These are phyloP conservation scores for Ochlodes sylvanus DNA, from an alignment of 2,888 invertebrate species.

Conservation along the genomic window DNA sequence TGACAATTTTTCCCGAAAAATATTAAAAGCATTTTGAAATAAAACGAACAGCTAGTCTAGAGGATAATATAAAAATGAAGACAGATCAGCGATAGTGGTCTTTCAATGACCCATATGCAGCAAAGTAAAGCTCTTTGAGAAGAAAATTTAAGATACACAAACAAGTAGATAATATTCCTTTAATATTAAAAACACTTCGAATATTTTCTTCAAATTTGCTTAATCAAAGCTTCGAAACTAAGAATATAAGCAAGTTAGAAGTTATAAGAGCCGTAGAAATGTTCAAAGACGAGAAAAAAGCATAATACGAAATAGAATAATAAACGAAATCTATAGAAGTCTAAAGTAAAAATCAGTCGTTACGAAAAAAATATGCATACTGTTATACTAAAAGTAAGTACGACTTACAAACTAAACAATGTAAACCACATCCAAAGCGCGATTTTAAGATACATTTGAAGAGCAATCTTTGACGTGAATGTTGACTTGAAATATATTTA, in stretches of 20 bases:
- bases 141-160: not conserved
- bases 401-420: slow-evolving; percentile 11
- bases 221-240: not conserved
- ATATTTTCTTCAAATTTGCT: not conserved
- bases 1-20: not conserved
- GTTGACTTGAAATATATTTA: not conserved
- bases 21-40: not conserved
- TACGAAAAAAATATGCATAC: slow-evolving; percentile 11
- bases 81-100: not conserved
- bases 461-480: not conserved
- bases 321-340: not conserved
- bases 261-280: slow-evolving; percentile 2
- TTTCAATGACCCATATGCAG: not conserved
- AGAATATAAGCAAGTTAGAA: not conserved
- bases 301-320: not conserved
- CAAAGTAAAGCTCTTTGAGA: not conserved
- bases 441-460: not conserved
- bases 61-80: not conserved
- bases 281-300: not conserved
- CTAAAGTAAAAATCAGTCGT: slow-evolving; percentile 4
- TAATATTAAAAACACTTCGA: not conserved
- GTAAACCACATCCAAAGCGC: slow-evolving; percentile 12
- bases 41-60: not conserved
- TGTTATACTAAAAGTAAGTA: slow-evolving; percentile 21
- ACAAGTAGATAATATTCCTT: not conserved